Conservation (phyloP, 2,113 vertebrate species). For the Plestiodon gilberti region DNA sequence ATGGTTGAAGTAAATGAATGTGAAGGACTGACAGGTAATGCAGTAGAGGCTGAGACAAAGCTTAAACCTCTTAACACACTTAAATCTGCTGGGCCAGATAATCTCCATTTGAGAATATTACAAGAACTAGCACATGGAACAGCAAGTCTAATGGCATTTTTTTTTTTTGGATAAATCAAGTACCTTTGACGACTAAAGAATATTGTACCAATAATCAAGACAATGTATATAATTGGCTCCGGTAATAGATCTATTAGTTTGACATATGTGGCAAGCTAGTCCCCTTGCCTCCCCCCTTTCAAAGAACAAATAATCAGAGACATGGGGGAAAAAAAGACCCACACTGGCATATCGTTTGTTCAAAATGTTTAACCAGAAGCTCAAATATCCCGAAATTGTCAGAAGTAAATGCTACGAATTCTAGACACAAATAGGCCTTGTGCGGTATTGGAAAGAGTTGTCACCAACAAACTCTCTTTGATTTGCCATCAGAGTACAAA, state of each 20-base stretch:
- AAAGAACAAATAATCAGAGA: not conserved
- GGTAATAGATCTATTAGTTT: not conserved
- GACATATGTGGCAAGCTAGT: too few relatives aligned
- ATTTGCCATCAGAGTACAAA: constrained; percentile 37
- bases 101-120: not conserved
- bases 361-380: not conserved
- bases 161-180: not conserved
- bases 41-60: not conserved
- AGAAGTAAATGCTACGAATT: constrained; percentile 14
- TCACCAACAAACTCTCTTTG: constrained; percentile 2
- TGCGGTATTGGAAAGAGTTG: not conserved
- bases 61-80: not conserved
- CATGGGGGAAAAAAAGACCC: too few relatives aligned
- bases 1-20: not conserved
- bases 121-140: not conserved
- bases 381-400: fast-evolving
- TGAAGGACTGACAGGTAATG: not conserved
- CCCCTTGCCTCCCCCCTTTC: too few relatives aligned
- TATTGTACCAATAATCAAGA: not conserved
- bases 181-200: not conserved
- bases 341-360: not conserved
- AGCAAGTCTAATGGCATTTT: not conserved
- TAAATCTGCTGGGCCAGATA: not conserved
- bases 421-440: constrained; percentile 4
- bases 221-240: not conserved